Conservation (phyloP, 2,888 invertebrate genomes). For the Odontocerum albicorne region DNA sequence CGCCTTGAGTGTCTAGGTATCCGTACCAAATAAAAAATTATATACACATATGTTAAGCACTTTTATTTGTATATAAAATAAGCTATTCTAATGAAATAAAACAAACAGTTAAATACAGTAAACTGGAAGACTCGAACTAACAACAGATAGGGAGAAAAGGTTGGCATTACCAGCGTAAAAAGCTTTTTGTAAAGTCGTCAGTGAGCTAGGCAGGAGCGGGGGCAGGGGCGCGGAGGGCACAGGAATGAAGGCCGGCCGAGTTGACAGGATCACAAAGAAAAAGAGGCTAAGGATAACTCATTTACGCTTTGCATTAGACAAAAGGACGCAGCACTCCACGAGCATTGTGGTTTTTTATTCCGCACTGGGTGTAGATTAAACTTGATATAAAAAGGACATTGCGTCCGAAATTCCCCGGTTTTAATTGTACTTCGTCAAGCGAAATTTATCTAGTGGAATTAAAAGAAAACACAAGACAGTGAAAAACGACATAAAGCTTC, state of each 20-base stretch:
- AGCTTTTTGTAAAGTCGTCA: slow-evolving; percentile 26
- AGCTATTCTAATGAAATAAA: too few relatives aligned
- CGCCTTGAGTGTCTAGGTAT: too few relatives aligned
- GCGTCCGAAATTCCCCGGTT: slow-evolving; percentile 16
- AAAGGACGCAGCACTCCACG: slow-evolving; percentile 26
- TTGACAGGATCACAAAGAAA: slow-evolving; percentile 36
- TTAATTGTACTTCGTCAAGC: slow-evolving; percentile 28
- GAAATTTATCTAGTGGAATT: slow-evolving; percentile 24
- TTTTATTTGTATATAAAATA: too few relatives aligned
- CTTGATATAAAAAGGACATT: slow-evolving; percentile 12
- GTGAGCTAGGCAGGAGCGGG: slow-evolving; percentile 8
- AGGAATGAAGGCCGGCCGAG: too few relatives aligned
- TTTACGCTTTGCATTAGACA: slow-evolving; percentile 35
- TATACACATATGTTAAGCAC: too few relatives aligned
- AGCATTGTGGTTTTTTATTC: slow-evolving; percentile 34
- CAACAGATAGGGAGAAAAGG: slow-evolving; percentile 9
- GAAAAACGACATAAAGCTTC: slow-evolving; percentile 21
- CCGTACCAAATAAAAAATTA: too few relatives aligned
- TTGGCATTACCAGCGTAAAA: slow-evolving; percentile 1
- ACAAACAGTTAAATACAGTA: too few relatives aligned
- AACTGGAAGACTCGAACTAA: too few relatives aligned
- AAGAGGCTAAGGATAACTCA: slow-evolving; percentile 36
- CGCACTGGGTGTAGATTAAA: slow-evolving; percentile 20
- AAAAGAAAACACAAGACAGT: slow-evolving; percentile 24
- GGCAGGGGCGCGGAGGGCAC: slow-evolving; percentile 5